Evolutionary conservation across 2,113 vertebrate genomes (phyloP), one percentile per base, ranked within the genome.

Genomic region (Heterotilapia buettikoferi): DNA sequence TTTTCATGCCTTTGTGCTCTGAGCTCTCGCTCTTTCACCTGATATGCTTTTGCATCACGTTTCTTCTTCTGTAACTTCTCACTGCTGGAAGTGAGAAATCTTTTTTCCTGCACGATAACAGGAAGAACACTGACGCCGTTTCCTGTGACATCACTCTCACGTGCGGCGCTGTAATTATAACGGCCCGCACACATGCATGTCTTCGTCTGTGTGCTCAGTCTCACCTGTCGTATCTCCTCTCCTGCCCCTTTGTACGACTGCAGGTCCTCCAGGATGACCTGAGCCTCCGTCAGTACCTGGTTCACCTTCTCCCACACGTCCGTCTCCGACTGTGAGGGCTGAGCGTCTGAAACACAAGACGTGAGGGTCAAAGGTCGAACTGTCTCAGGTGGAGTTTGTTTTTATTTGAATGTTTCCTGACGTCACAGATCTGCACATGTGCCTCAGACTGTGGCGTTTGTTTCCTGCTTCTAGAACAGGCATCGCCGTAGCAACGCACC

Each of bases 231-330:
- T 90, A 99, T 99, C 95, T 99, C 98, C 91, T 99, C 98, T 87
- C 98, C 98, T 11, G 98, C 98, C 95, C 98, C 98, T 94, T 96
- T 96, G 94, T 99, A 99, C 3, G 97, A 96, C 93, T 99, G 98
- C 93, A 99, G 97, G 90, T 99, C 97, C 47, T 99, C 97, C 95
- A 99, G 97, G 92, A 99, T 96, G 87, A 97, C 97, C 97, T 96
- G 97, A 82, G 98, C 97, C 97, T 99, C 98, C 95, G 95, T 97
- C 94, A 99, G 97, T 21, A 99, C 97, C 97, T 97, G 96, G 96
- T 97, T 98, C 96, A 99, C 98, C 96, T 98, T 96, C 97, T 99
- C 98, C 97, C 98, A 99, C 90, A 98, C 96, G 86, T 95, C 97
- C 82, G 97, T 97, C 96, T 99, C 98, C 36, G 97, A 96, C 40